phyloP scores from a whole-genome alignment of 2,797 vertebrate genomes.

The Enteromius mattozi region DNA sequence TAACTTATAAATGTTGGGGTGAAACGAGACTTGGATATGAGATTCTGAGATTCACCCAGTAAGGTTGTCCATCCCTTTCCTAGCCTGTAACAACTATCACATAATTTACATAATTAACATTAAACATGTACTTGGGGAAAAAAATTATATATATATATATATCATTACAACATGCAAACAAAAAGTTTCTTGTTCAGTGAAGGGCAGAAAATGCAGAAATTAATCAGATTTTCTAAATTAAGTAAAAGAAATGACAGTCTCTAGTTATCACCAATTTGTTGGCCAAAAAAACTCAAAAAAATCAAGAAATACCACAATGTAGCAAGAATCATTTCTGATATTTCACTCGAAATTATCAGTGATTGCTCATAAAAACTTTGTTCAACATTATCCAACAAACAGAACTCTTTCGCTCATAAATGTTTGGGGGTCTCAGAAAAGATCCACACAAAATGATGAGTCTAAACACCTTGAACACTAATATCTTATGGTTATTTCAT shows the following conservation, averaged over 20 bases:
- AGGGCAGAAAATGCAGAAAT: neutral
- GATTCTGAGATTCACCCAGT: conserved; percentile 1
- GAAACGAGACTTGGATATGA: neutral
- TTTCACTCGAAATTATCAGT: conserved; percentile 26
- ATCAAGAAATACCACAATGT: neutral
- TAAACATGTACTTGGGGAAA: neutral
- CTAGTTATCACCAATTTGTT: neutral
- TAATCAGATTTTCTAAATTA: neutral
- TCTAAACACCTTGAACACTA: conserved; percentile 43
- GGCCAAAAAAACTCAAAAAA: neutral
- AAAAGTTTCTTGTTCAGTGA: conserved; percentile 44
- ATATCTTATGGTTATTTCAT: conserved; percentile 10
- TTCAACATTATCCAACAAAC: conserved; percentile 11
- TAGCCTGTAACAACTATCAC: neutral
- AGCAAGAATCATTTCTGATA: neutral
- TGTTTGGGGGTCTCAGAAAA: conserved; percentile 34
- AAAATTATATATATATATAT: neutral
- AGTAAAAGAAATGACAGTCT: neutral
- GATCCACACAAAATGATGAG: conserved; percentile 28
- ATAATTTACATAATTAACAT: neutral
- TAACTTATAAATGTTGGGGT: neutral
- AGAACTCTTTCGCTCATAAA: conserved; percentile 5
- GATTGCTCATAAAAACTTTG: neutral
- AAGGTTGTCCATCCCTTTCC: neutral
- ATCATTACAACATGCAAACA: conserved; percentile 54